These are phyloP conservation scores for Cranoglanis bouderius DNA, from an alignment of 2,113 vertebrate genomes.

Conservation along the genomic window DNA sequence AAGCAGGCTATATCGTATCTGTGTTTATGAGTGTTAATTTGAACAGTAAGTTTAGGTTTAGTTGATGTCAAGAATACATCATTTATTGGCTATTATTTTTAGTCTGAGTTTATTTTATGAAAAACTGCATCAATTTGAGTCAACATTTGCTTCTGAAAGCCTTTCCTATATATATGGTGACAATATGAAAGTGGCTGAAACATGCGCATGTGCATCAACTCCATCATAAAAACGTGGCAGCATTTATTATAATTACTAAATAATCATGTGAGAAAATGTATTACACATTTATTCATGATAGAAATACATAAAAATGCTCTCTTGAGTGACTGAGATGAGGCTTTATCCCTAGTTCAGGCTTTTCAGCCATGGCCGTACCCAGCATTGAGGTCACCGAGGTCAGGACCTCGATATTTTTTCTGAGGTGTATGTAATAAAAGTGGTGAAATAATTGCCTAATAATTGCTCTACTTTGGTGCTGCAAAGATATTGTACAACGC, in stretches of 20 bases:
- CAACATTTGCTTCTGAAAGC: no score
- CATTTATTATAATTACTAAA: no score
- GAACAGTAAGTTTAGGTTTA: background rate
- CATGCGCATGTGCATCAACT: no score
- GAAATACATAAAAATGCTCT: background rate
- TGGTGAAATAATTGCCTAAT: background rate
- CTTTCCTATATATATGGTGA: no score
- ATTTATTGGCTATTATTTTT: background rate
- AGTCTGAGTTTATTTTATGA: background rate
- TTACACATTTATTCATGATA: background rate
- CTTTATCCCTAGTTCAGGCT: background rate
- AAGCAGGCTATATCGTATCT: background rate
- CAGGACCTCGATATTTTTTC: background rate
- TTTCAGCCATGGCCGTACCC: no score
- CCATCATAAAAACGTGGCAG: background rate
- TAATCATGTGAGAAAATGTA: background rate
- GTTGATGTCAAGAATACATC: background rate
- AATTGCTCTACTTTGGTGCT: background rate
- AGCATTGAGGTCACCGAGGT: no score
- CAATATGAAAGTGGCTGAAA: no score
- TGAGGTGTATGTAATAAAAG: background rate
- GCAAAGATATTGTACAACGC: background rate
- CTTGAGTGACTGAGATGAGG: background rate
- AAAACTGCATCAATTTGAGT: background rate
- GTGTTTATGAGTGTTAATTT: background rate